These are phyloP conservation scores for Subanguina moxae DNA, from an alignment of 1,140 invertebrate genomes.

Conservation along the genomic window DNA sequence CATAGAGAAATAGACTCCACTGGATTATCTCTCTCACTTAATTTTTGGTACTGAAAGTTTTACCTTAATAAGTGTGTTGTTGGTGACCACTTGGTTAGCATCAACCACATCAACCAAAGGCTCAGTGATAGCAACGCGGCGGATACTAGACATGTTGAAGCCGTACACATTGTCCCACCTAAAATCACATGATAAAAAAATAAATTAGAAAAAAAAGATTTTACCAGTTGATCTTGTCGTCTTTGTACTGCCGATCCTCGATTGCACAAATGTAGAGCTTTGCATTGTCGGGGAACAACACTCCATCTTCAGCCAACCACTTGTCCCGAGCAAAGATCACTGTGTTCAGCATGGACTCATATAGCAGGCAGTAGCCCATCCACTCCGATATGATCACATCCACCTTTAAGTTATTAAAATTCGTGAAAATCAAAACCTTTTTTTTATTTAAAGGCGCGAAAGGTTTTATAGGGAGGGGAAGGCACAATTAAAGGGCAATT, in stretches of 20 bases:
- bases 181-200: not conserved
- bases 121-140: slow-evolving; percentile 93
- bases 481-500: no score
- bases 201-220: not conserved
- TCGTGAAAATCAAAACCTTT: no score
- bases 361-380: slow-evolving; percentile 99
- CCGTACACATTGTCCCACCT: slow-evolving; percentile 97
- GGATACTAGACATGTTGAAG: slow-evolving; percentile 97
- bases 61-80: slow-evolving; percentile 65
- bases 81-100: slow-evolving; percentile 87
- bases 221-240: slow-evolving; percentile 97
- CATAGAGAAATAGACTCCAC: no score
- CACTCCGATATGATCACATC: slow-evolving; percentile 99
- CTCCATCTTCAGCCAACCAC: slow-evolving; percentile 69
- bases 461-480: no score
- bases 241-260: slow-evolving; percentile 98
- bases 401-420: slow-evolving; percentile 74
- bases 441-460: no score
- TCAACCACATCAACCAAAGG: slow-evolving; percentile 97
- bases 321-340: slow-evolving; percentile 88
- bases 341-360: slow-evolving; percentile 93
- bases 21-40: no score
- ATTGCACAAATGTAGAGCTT: slow-evolving; percentile 86
- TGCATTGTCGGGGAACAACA: slow-evolving; percentile 70
- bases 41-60: not conserved